These are phyloP conservation scores for Osmerus mordax DNA, from an alignment of 2,113 vertebrate species.

Conservation along the genomic window DNA sequence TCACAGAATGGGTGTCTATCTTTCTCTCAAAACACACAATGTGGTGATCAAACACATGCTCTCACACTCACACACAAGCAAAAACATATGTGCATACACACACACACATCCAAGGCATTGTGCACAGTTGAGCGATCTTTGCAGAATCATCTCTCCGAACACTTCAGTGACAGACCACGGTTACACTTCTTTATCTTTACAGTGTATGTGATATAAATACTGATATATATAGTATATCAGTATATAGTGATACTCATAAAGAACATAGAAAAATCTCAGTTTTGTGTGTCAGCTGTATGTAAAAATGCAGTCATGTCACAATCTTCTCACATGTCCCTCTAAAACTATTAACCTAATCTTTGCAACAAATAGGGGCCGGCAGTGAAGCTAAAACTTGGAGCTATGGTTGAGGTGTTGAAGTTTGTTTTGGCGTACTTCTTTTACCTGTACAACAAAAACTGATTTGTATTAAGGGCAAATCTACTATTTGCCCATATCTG, in stretches of 20 bases:
- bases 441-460: slow-evolving; percentile 34
- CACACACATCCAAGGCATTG: background rate
- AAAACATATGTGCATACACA: background rate
- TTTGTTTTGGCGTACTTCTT: slow-evolving; percentile 38
- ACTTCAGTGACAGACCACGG: background rate
- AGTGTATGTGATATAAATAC: background rate
- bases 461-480: slow-evolving; percentile 51
- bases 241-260: background rate
- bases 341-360: background rate
- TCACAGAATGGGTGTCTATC: slow-evolving; percentile 41
- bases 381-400: background rate
- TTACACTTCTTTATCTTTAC: background rate
- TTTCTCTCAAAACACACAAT: slow-evolving; percentile 31
- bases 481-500: slow-evolving; percentile 38
- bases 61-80: slow-evolving; percentile 10
- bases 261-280: background rate
- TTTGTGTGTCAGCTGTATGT: background rate
- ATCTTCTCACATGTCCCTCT: background rate
- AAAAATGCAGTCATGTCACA: background rate
- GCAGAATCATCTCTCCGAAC: slow-evolving; percentile 2
- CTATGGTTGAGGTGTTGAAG: background rate
- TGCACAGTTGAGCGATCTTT: background rate
- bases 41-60: background rate
- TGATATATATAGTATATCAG: too few species aligned
- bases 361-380: background rate